phyloP scores from a whole-genome alignment of 2,888 invertebrate genomes.

The Heliconius charithonia region DNA sequence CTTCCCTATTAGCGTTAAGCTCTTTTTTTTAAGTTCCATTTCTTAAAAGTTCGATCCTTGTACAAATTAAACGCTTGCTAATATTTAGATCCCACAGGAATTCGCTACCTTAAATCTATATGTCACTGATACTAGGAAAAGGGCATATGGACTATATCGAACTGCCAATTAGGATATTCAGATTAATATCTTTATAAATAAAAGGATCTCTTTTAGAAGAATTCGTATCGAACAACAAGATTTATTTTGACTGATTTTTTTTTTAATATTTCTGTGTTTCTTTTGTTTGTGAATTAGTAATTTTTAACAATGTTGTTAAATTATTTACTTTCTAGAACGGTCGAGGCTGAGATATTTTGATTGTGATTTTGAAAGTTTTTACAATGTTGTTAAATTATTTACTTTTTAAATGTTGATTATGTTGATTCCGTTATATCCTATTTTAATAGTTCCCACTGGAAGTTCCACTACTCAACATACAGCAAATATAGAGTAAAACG shows the following conservation, averaged over 20 bases:
- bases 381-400: neutral
- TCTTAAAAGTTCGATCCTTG: neutral
- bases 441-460: no score
- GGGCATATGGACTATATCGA: neutral
- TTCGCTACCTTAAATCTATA: neutral
- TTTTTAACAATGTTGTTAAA: neutral
- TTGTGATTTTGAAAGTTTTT: neutral
- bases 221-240: neutral
- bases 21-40: neutral
- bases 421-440: no score
- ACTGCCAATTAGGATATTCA: constrained; percentile 3
- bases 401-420: neutral
- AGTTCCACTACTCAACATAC: no score
- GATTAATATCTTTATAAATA: neutral
- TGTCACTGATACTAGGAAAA: constrained; percentile 15
- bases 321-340: neutral
- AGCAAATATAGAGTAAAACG: no score
- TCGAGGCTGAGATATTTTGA: neutral
- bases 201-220: neutral
- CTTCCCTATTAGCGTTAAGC: no score
- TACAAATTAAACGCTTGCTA: neutral
- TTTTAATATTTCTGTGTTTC: neutral
- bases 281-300: neutral
- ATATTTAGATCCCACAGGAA: neutral
- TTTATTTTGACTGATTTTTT: neutral